These are phyloP conservation scores for Escarpia spicata DNA, from an alignment of 2,888 invertebrate genomes.

Conservation along the genomic window DNA sequence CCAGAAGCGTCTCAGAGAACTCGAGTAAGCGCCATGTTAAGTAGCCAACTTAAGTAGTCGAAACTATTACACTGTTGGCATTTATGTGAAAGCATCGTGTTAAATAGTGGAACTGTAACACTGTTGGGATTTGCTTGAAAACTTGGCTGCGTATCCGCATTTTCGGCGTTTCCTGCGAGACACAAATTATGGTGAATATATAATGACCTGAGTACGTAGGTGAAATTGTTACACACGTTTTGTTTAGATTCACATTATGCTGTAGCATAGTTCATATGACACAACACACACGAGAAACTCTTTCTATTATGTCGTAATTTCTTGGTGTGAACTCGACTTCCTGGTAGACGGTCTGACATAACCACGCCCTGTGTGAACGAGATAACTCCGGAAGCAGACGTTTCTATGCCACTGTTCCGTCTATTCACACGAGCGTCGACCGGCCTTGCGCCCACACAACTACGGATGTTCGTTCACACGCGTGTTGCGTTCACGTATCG, in stretches of 20 bases:
- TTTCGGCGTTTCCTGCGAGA: background rate
- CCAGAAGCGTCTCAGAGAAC: background rate
- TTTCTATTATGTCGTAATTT: background rate
- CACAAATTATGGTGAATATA: background rate
- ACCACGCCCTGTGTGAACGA: background rate
- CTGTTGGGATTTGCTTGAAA: too few species aligned
- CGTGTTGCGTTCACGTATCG: background rate
- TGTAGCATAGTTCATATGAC: background rate
- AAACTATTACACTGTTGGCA: too few species aligned
- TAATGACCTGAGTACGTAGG: background rate
- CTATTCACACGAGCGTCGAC: constrained; percentile 8
- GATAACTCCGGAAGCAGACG: background rate
- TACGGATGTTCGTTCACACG: background rate
- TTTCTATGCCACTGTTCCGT: background rate
- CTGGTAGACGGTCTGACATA: background rate
- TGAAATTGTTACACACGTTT: background rate
- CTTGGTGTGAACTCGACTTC: constrained; percentile 2
- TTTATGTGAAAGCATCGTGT: too few species aligned
- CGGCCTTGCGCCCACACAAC: background rate
- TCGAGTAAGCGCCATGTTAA: too few species aligned
- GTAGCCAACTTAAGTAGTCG: too few species aligned
- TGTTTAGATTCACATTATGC: background rate
- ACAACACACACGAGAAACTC: background rate
- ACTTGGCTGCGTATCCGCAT: background rate
- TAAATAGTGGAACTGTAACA: too few species aligned